Evolutionary conservation across 2,797 vertebrate species (phyloP).

Genomic region (Rhinophrynus dorsalis): DNA sequence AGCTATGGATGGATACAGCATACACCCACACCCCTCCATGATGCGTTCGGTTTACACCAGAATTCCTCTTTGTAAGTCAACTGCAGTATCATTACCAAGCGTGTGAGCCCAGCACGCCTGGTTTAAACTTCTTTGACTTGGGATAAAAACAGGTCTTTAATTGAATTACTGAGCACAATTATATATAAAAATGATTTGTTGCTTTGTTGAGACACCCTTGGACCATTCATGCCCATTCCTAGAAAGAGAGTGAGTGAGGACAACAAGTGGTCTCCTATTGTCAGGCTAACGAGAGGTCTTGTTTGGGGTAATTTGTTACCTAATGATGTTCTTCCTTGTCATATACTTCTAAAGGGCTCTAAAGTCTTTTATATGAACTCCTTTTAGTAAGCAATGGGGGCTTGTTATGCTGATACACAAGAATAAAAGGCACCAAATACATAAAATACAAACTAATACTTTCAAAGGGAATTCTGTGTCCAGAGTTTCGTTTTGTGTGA

Average conservation of each 20-base stretch:
- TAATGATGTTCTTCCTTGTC: conserved; percentile 50
- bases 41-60: no score
- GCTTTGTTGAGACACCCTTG: background rate
- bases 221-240: conserved; percentile 14
- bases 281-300: conserved; percentile 15
- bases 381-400: conserved; percentile 52
- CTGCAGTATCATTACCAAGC: background rate
- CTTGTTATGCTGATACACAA: conserved; percentile 27
- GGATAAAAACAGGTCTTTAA: background rate
- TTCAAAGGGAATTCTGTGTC: conserved; percentile 2
- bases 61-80: no score
- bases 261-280: conserved; percentile 18
- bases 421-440: background rate
- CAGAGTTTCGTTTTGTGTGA: background rate
- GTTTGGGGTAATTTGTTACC: conserved; percentile 51
- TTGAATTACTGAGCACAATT: background rate
- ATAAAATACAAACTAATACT: conserved; percentile 1
- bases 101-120: conserved; percentile 15
- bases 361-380: conserved; percentile 37
- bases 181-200: conserved; percentile 27
- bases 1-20: no score
- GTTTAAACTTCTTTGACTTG: background rate
- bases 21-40: no score
- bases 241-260: background rate
- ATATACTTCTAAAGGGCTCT: conserved; percentile 34